Conservation (phyloP, 2,797 vertebrate species). For the Phalanger gymnotis region DNA sequence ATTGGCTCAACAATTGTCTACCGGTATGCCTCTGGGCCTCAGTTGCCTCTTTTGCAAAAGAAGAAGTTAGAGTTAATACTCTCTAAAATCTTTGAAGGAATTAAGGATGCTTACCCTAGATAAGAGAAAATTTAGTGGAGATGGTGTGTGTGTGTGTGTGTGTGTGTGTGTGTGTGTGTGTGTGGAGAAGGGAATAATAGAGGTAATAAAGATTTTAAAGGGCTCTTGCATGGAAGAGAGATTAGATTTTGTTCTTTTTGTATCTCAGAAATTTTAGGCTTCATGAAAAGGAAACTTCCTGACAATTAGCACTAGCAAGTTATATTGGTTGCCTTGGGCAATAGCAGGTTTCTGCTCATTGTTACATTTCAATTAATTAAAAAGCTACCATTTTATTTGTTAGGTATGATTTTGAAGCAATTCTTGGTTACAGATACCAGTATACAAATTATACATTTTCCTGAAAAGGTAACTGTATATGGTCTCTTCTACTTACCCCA, state of each 20-base stretch:
- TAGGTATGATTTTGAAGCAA: neutral
- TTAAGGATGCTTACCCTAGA: neutral
- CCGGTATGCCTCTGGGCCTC: neutral
- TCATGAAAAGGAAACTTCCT: neutral
- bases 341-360: neutral
- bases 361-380: neutral
- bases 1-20: neutral
- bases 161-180: neutral
- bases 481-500: neutral
- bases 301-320: neutral
- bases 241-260: neutral
- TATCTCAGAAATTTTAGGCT: neutral
- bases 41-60: neutral
- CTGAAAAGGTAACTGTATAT: neutral
- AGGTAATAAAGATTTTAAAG: neutral
- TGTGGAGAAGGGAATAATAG: neutral
- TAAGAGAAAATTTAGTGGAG: neutral
- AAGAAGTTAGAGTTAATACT: neutral
- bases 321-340: neutral
- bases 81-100: neutral
- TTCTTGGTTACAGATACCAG: neutral
- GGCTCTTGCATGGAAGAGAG: neutral
- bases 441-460: neutral
- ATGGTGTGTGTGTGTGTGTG: neutral
- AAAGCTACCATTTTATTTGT: neutral